A percentile compares a stretch with the other conserved stretches of the same genome.
These are phyloP conservation scores for Schizopygopsis malacanthus DNA, from an alignment of 2,797 vertebrate species.

Conservation along the genomic window DNA sequence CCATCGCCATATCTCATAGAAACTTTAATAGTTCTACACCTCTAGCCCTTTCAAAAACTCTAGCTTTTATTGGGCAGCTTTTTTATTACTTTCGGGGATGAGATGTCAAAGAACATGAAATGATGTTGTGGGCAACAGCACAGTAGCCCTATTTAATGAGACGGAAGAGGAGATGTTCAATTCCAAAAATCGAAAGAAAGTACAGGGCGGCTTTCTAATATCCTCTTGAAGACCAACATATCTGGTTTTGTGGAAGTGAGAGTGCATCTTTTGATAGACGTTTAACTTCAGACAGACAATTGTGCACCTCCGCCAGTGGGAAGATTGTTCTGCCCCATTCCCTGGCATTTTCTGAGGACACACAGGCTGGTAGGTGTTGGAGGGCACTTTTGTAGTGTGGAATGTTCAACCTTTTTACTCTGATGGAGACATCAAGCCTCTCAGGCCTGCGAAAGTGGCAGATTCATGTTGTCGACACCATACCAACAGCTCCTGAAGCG, in stretches of 20 bases:
- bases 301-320: constrained; percentile 15
- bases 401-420: constrained; percentile 53
- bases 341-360: constrained; percentile 61
- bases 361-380: constrained; percentile 51
- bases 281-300: constrained; percentile 44
- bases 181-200: background rate
- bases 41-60: constrained; percentile 18
- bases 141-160: constrained; percentile 23
- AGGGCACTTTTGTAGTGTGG: constrained; percentile 33
- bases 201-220: background rate
- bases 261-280: constrained; percentile 13
- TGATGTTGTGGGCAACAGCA: constrained; percentile 1
- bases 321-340: constrained; percentile 59
- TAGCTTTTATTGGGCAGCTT: constrained; percentile 26
- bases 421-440: constrained; percentile 32
- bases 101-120: constrained; percentile 18
- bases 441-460: constrained; percentile 21
- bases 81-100: constrained; percentile 9
- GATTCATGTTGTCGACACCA: constrained; percentile 20
- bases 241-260: constrained; percentile 40
- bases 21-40: constrained; percentile 11
- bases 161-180: background rate
- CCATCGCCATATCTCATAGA: constrained; percentile 11
- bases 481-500: constrained; percentile 30
- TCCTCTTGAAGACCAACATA: constrained; percentile 16